Percentiles rank a stretch among this genome's conserved stretches.
Conservation (phyloP, 1,140 invertebrate species). For the Drosophila ogumai region DNA sequence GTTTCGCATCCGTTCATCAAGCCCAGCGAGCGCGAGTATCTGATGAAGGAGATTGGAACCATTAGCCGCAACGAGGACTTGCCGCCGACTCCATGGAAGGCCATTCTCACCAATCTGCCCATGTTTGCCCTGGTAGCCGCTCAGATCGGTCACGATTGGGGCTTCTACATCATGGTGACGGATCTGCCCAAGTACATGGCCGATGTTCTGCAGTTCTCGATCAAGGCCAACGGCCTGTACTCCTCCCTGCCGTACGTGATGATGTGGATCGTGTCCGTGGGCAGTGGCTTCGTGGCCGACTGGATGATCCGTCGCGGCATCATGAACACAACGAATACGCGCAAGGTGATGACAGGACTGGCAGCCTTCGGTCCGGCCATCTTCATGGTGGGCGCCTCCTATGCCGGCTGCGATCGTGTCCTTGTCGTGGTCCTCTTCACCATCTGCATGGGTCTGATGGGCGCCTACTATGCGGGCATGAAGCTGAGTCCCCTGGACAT, state of each 20-base stretch:
- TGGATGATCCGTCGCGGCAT: conserved; percentile 87
- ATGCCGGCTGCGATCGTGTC: conserved; percentile 90
- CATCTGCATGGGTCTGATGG: conserved; percentile 90
- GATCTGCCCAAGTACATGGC: conserved; percentile 97
- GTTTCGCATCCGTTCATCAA: conserved; percentile 93
- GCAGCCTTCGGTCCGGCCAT: conserved; percentile 90
- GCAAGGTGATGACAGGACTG: conserved; percentile 91
- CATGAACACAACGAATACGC: conserved; percentile 87
- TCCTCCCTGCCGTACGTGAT: conserved; percentile 90
- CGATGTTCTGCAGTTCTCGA: conserved; percentile 93
- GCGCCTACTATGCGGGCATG: conserved; percentile 91
- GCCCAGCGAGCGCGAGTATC: conserved; percentile 90
- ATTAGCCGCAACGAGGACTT: conserved; percentile 85
- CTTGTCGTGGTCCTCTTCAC: conserved; percentile 89
- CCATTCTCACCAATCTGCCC: conserved; percentile 90
- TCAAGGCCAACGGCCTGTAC: conserved; percentile 89
- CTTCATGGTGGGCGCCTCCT: conserved; percentile 92
- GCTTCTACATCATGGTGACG: conserved; percentile 96
- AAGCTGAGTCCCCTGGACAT: conserved; percentile 93
- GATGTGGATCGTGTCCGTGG: conserved; percentile 90
- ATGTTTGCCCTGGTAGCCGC: conserved; percentile 91
- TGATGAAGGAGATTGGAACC: conserved; percentile 88
- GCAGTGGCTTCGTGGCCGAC: conserved; percentile 89
- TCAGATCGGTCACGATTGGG: conserved; percentile 95
- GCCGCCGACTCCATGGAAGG: conserved; percentile 89